Evolutionary conservation across 2,888 invertebrate genomes (phyloP).

Genomic region (Bembecia ichneumoniformis): DNA sequence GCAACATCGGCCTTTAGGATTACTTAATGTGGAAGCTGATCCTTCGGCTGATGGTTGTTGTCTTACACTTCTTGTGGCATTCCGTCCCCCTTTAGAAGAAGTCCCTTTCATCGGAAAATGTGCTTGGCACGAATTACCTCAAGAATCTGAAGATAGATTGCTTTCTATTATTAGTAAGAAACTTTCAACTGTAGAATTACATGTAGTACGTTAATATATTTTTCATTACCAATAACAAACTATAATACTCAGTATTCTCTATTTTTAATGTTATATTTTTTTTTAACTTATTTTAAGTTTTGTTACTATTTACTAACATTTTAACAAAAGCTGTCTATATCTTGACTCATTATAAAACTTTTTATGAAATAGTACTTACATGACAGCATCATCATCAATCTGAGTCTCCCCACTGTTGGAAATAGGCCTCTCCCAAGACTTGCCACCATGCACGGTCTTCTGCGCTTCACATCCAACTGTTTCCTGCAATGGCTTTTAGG

Average conservation of each 20-base stretch:
- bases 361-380: too few species aligned
- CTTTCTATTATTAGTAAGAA: conserved; percentile 78
- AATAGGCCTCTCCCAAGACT: too few species aligned
- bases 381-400: too few species aligned
- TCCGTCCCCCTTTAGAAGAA: conserved; percentile 87
- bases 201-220: conserved; percentile 79
- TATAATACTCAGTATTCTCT: neutral
- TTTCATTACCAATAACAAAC: neutral
- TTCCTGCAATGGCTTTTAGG: too few species aligned
- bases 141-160: conserved; percentile 77
- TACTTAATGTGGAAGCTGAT: conserved; percentile 82
- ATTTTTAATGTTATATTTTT: too few species aligned
- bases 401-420: too few species aligned
- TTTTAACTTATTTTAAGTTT: too few species aligned
- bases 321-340: too few species aligned
- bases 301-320: too few species aligned
- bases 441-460: too few species aligned
- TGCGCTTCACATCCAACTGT: too few species aligned
- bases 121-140: conserved; percentile 87
- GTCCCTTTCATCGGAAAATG: conserved; percentile 90
- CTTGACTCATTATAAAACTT: too few species aligned
- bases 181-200: conserved; percentile 84
- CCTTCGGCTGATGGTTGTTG: conserved; percentile 81
- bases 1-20: conserved; percentile 85
- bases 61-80: conserved; percentile 85